Evolutionary conservation across 2,888 invertebrate species (phyloP).

Genomic region (Dysmachus trigonus): DNA sequence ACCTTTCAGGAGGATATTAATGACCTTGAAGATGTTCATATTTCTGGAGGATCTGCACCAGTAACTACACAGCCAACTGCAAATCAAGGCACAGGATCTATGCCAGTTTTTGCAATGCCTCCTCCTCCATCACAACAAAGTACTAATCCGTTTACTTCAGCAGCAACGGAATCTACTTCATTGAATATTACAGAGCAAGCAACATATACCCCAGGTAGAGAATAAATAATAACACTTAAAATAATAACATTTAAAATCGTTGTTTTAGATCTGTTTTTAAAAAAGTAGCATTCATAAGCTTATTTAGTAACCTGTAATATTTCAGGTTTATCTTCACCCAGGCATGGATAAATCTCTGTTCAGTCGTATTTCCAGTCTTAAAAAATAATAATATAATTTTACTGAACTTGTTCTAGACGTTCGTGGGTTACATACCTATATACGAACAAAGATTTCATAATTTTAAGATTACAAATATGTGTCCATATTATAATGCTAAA

Average conservation of each 20-base stretch:
- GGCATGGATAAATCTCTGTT: constrained; percentile 5
- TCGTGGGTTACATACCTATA: not conserved
- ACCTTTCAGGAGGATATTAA: constrained; percentile 60
- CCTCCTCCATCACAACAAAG: constrained; percentile 57
- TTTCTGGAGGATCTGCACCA: constrained; percentile 56
- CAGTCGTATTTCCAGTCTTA: not conserved
- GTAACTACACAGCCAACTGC: constrained; percentile 59
- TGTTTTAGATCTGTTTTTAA: constrained; percentile 1
- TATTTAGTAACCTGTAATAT: not conserved
- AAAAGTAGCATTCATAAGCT: not conserved
- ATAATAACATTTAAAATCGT: not conserved
- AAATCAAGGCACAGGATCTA: constrained; percentile 57
- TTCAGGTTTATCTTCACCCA: constrained; percentile 33
- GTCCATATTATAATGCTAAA: constrained; percentile 32
- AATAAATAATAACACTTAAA: not conserved
- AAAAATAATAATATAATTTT: constrained; percentile 17
- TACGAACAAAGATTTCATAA: constrained; percentile 23
- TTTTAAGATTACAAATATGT: constrained; percentile 35
- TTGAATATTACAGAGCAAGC: constrained; percentile 64
- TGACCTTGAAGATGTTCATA: constrained; percentile 62
- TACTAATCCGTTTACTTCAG: constrained; percentile 63
- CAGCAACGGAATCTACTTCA: constrained; percentile 63
- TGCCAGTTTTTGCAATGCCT: constrained; percentile 62
- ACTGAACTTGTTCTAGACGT: not conserved
- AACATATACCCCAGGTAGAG: constrained; percentile 65